Evolutionary conservation across 1,140 invertebrate genomes (phyloP), one percentile per base, ranked within the genome.

Genomic region (Penaeus chinensis): DNA sequence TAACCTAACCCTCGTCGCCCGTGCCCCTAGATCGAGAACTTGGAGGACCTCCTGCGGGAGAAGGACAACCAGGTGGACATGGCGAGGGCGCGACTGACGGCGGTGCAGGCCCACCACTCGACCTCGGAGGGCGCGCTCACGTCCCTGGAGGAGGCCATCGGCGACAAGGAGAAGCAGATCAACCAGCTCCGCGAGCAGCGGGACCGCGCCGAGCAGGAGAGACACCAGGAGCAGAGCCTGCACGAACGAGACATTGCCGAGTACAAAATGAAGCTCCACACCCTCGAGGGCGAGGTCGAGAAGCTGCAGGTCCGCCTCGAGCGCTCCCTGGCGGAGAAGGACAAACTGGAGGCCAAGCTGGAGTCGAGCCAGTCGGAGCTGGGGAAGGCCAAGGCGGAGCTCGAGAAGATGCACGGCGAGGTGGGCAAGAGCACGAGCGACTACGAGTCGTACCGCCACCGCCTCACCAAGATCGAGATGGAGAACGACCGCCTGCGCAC

Each of bases 41-140:
- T 99, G 69, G 98, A 99, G 94, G 98, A 99, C 92, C 93, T 98
- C 77, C 94, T 99, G 19, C 98, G 98, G 93, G 98, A 99, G 92
- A 99, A 99, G 93, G 98, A 99, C 92, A 98, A 98, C 92, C 97
- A 99, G 93, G 96, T 99, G 84, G 97, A 98, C 91, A 97, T 98
- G 95, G 96, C 98, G 0, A 94, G 97, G 89, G 96, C 97, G 22
- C 94, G 98, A 84, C 92, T 91, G 77, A 91, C 89, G 54, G 91
- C 92, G 65, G 97, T 98, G 95, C 97, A 98, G 94, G 96, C 96
- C 13, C 96, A 98, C 91, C 96, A 98, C 92, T 97, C 96, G 92
- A 97, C 95, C 86, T 97, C 96, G 69, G 97, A 98, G 93, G 97
- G 97, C 77, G 97, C 97, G 16, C 93, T 99, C 62, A 96, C 96